A percentile compares a stretch with the other conserved stretches of the same genome.
Evolutionary conservation across 1,140 invertebrate genomes (phyloP).

Genomic region (Laupala kohalensis): DNA sequence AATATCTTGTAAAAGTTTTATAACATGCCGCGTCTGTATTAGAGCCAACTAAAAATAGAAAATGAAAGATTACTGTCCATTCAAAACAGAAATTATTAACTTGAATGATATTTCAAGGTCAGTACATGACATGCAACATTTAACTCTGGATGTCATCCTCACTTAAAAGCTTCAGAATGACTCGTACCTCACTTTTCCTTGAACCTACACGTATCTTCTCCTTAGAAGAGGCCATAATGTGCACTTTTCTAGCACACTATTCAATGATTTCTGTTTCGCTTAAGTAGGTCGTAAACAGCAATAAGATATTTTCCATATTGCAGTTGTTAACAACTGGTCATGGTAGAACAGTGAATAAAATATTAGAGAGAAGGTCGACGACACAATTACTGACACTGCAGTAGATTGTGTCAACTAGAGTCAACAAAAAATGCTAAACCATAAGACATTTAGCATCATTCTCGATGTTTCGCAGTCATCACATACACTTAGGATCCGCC

Average conservation of each 20-base stretch:
- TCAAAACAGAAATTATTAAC: not conserved
- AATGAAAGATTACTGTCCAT: not conserved
- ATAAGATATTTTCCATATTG: not conserved
- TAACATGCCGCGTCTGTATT: constrained; percentile 20
- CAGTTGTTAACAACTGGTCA: not conserved
- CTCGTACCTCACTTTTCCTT: constrained; percentile 18
- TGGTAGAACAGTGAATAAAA: not conserved
- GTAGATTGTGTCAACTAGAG: constrained; percentile 11
- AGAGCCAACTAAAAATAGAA: constrained; percentile 19
- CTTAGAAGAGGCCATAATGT: not conserved
- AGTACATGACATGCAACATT: not conserved
- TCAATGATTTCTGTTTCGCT: not conserved
- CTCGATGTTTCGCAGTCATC: too few relatives aligned
- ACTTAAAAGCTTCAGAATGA: too few relatives aligned
- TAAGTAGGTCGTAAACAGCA: not conserved
- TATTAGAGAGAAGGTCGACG: not conserved
- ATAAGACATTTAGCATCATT: not conserved
- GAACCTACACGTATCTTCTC: constrained; percentile 16
- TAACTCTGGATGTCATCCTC: too few relatives aligned
- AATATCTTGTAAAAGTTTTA: constrained; percentile 15
- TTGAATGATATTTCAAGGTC: not conserved
- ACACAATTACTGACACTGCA: constrained; percentile 17
- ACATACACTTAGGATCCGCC: too few relatives aligned
- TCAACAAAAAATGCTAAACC: not conserved
- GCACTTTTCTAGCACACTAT: not conserved